Evolutionary conservation across 2,888 invertebrate species (phyloP).

Genomic region (Germaria angustata): DNA sequence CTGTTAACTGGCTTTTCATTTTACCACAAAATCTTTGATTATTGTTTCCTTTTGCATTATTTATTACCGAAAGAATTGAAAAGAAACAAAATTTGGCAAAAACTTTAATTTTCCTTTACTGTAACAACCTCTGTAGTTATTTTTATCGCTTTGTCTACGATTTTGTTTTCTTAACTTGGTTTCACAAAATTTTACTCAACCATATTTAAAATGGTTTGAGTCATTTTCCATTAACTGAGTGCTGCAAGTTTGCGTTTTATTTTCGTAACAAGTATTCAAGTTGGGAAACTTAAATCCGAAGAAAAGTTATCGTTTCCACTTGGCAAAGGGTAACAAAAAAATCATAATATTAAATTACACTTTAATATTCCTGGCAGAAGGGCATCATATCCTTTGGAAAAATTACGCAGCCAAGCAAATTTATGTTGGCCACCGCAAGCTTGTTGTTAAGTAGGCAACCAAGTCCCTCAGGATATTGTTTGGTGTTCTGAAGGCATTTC

Average conservation of each 20-base stretch:
- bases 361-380: neutral
- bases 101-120: neutral
- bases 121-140: neutral
- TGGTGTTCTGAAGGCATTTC: constrained; percentile 3
- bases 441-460: constrained; percentile 8
- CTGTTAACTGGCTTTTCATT: neutral
- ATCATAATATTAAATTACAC: constrained; percentile 40
- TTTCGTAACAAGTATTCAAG: constrained; percentile 11
- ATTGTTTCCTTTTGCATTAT: constrained; percentile 7
- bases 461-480: constrained; percentile 27
- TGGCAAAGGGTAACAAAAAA: neutral
- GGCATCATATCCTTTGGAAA: neutral
- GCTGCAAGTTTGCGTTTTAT: neutral
- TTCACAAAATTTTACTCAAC: neutral
- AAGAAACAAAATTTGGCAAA: neutral
- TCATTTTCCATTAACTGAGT: neutral
- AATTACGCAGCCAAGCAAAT: neutral
- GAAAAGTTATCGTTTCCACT: constrained; percentile 22
- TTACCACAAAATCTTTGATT: neutral
- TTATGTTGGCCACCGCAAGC: neutral
- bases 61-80: constrained; percentile 2
- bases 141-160: neutral
- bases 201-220: neutral
- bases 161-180: neutral
- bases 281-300: constrained; percentile 3